Percentiles rank a stretch among this genome's conserved stretches.
Evolutionary conservation across 2,888 invertebrate genomes (phyloP).

Genomic region (Acheta domesticus): DNA sequence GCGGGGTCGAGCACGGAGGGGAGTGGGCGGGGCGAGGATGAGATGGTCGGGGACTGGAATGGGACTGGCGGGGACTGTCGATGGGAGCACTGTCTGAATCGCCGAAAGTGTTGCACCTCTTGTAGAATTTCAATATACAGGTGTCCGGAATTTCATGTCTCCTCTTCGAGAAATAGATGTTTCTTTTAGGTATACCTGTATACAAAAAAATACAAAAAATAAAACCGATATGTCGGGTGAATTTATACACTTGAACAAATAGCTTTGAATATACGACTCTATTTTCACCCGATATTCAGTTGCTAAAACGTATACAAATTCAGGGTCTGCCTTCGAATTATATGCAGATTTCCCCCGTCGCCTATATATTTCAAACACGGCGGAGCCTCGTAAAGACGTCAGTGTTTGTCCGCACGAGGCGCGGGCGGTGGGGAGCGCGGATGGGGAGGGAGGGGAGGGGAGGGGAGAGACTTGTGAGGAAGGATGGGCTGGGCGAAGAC

Average conservation of each 20-base stretch:
- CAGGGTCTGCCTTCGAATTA: constrained; percentile 18
- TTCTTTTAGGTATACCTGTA: constrained; percentile 3
- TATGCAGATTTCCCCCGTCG: neutral
- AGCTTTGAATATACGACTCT: constrained; percentile 5
- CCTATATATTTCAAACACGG: constrained; percentile 2
- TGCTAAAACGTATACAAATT: neutral
- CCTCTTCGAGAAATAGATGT: neutral
- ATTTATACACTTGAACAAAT: constrained; percentile 18
- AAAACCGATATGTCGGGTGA: neutral
- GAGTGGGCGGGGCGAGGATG: neutral
- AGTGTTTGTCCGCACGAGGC: neutral
- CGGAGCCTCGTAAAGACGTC: neutral
- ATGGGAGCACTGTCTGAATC: neutral
- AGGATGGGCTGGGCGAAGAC: too few species aligned
- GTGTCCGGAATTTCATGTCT: neutral
- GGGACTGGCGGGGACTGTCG: neutral
- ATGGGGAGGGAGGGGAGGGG: neutral
- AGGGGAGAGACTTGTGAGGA: neutral
- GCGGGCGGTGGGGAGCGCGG: neutral
- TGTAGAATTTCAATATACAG: neutral
- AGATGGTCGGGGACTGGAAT: too few species aligned
- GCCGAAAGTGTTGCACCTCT: neutral
- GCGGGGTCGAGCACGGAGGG: neutral
- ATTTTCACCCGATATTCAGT: constrained; percentile 6
- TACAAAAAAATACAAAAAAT: neutral